Evolutionary conservation across 2,797 vertebrate species (phyloP).

Genomic region (Smutsia temminckii): DNA sequence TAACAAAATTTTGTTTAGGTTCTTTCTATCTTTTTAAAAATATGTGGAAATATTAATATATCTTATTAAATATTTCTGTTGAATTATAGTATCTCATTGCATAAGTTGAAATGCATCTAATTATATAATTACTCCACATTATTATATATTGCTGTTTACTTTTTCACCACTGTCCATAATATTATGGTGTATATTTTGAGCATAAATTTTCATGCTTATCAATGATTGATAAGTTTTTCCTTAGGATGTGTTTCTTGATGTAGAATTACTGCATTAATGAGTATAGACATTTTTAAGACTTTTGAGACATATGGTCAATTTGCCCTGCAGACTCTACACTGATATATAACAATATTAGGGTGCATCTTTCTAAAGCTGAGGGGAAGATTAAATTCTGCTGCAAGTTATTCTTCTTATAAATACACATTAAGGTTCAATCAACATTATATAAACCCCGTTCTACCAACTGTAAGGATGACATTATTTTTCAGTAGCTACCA

Average conservation of each 20-base stretch:
- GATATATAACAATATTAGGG: not conserved
- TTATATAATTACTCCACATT: not conserved
- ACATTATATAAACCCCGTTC: not conserved
- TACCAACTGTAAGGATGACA: not conserved
- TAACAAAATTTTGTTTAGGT: not conserved
- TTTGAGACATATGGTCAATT: not conserved
- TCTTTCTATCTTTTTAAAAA: not conserved
- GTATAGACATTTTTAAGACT: not conserved
- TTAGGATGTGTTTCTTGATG: not conserved
- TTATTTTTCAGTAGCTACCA: not conserved
- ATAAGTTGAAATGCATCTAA: not conserved
- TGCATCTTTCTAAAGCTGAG: not conserved
- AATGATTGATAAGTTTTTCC: not conserved
- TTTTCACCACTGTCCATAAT: not conserved
- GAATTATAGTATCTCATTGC: not conserved
- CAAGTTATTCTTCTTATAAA: conserved; percentile 1
- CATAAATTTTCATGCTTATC: not conserved
- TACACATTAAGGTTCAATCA: not conserved
- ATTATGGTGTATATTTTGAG: not conserved
- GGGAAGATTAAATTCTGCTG: not conserved
- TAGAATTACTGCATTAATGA: not conserved
- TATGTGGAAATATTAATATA: not conserved
- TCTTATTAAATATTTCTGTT: conserved; percentile 18
- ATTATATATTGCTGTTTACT: not conserved
- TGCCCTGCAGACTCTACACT: not conserved